Evolutionary conservation across 2,113 vertebrate species (phyloP).

Genomic region (Uria aalge): DNA sequence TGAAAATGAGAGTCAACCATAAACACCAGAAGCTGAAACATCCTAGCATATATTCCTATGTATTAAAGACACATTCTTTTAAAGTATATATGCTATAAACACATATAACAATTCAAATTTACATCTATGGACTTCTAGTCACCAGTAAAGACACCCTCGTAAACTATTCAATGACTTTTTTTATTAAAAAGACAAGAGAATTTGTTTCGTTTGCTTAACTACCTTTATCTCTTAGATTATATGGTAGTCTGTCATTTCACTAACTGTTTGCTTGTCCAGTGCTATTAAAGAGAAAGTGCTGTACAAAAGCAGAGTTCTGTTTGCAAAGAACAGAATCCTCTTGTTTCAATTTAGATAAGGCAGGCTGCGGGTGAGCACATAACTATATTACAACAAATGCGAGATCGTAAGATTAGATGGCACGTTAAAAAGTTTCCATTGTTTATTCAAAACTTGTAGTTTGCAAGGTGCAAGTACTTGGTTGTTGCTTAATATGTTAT

Average conservation of each 20-base stretch:
- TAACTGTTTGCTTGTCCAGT: not conserved
- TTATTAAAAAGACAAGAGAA: not conserved
- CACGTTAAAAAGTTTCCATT: not conserved
- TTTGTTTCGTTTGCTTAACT: not conserved
- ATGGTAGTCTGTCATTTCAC: not conserved
- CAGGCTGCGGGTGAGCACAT: not conserved
- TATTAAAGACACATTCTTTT: not conserved
- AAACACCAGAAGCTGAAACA: not conserved
- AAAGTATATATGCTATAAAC: not conserved
- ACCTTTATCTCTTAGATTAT: not conserved
- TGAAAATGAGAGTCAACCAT: not conserved
- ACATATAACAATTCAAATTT: not conserved
- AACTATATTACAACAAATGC: not conserved
- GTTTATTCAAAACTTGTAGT: not conserved
- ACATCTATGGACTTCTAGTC: not conserved
- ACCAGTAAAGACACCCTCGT: not conserved
- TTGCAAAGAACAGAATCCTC: not conserved
- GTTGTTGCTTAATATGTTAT: not conserved
- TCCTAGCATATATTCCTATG: not conserved
- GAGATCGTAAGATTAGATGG: not conserved
- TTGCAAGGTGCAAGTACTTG: not conserved
- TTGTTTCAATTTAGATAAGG: conserved; percentile 11
- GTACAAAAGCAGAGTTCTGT: not conserved
- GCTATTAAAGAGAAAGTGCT: not conserved
- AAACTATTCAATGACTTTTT: not conserved